A percentile compares a stretch with the other conserved stretches of the same genome.
Conservation (phyloP, 2,113 vertebrate genomes). For the Leucopsar rothschildi region DNA sequence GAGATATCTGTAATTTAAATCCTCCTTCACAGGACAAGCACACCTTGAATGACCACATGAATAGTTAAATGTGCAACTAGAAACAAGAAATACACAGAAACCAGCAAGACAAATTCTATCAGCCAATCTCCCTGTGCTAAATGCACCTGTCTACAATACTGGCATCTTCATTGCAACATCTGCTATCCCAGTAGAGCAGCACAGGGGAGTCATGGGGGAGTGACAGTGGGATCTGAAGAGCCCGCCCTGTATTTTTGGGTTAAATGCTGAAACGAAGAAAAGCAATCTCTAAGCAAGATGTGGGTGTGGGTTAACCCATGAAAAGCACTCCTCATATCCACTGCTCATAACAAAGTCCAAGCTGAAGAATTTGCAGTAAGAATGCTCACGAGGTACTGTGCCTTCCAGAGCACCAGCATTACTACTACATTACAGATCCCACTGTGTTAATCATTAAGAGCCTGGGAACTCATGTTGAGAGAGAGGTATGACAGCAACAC, state of each 20-base stretch:
- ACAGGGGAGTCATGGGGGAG: background rate
- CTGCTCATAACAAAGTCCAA: background rate
- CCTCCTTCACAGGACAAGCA: background rate
- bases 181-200: background rate
- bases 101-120: background rate
- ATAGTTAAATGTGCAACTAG: background rate
- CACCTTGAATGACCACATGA: background rate
- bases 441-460: background rate
- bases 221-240: accelerated
- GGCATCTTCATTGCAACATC: background rate
- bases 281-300: background rate
- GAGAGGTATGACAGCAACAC: background rate
- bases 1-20: background rate
- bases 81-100: background rate
- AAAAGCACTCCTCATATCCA: background rate
- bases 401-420: background rate
- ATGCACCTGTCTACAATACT: accelerated
- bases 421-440: background rate
- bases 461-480: background rate
- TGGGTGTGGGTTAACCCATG: background rate
- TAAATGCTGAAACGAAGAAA: background rate
- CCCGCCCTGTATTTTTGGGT: background rate
- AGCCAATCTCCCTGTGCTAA: background rate
- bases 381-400: background rate
- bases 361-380: background rate